Conservation (phyloP, 2,797 vertebrate genomes). For the Hippoglossus hippoglossus region DNA sequence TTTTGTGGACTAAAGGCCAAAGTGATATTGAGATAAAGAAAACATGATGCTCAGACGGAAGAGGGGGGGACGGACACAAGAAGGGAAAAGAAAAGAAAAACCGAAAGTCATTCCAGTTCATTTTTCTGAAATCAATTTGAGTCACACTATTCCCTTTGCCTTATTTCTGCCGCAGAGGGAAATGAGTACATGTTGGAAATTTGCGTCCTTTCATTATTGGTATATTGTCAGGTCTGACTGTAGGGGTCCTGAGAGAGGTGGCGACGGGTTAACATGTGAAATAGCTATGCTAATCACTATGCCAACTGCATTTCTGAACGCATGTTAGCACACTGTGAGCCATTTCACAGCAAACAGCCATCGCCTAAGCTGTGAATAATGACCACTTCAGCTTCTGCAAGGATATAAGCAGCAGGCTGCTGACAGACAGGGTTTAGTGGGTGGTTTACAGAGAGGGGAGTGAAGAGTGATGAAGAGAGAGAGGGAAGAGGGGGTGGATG, state of each 20-base stretch:
- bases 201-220: constrained; percentile 30
- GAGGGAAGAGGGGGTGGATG: constrained; percentile 17
- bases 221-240: constrained; percentile 39
- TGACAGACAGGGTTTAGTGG: constrained; percentile 62
- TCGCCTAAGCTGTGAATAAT: constrained; percentile 68
- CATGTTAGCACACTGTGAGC: constrained; percentile 58
- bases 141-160: background rate
- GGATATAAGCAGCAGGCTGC: constrained; percentile 51
- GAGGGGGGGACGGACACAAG: background rate
- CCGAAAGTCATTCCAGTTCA: background rate
- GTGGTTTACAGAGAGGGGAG: constrained; percentile 48
- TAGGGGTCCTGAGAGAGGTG: constrained; percentile 51
- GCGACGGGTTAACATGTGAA: constrained; percentile 61
- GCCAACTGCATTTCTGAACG: constrained; percentile 67
- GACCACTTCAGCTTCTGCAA: constrained; percentile 66
- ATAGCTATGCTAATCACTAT: constrained; percentile 64
- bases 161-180: constrained; percentile 17
- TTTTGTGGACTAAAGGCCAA: constrained; percentile 57
- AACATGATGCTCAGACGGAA: constrained; percentile 31
- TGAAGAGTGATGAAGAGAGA: constrained; percentile 24
- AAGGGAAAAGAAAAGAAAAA: background rate
- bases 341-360: constrained; percentile 71
- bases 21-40: constrained; percentile 59
- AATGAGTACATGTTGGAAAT: constrained; percentile 23
- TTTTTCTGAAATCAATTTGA: constrained; percentile 7